These are phyloP conservation scores for Ericerus pela DNA, from an alignment of 1,140 invertebrate species.

Conservation along the genomic window DNA sequence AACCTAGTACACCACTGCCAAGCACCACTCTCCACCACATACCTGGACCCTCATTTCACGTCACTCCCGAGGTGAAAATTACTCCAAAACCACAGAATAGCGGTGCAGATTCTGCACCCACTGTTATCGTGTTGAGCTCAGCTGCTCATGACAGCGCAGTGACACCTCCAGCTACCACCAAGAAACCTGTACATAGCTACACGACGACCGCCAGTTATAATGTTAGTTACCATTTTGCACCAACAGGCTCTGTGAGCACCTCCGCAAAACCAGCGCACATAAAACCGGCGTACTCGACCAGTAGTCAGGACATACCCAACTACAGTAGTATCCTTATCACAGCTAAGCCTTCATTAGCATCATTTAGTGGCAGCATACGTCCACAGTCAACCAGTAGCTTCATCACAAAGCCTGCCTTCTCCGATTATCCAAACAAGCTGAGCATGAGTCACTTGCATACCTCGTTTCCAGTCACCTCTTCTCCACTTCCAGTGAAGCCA, in stretches of 20 bases:
- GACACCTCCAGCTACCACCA: not conserved
- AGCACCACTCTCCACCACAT: constrained; percentile 26
- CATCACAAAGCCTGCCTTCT: not conserved
- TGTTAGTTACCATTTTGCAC: constrained; percentile 5
- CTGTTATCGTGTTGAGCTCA: constrained; percentile 51
- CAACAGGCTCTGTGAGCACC: not conserved
- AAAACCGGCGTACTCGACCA: not conserved
- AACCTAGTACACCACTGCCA: not conserved
- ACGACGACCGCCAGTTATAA: constrained; percentile 2
- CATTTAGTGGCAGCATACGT: constrained; percentile 1
- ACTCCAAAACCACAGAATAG: constrained; percentile 21
- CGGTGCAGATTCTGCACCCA: constrained; percentile 43
- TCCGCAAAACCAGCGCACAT: not conserved
- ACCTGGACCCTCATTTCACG: constrained; percentile 26
- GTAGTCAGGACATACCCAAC: not conserved
- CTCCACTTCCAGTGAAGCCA: not conserved
- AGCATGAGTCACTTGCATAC: not conserved
- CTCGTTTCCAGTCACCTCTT: not conserved
- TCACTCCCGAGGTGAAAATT: constrained; percentile 22
- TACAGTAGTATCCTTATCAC: not conserved
- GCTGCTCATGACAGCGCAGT: constrained; percentile 29
- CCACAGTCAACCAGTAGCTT: not conserved
- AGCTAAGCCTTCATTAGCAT: not conserved
- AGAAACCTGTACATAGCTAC: constrained; percentile 1
- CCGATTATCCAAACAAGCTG: not conserved